Base-by-base conservation (phyloP, 1,140 invertebrate genomes). In the Orchestia grillus region DNA sequence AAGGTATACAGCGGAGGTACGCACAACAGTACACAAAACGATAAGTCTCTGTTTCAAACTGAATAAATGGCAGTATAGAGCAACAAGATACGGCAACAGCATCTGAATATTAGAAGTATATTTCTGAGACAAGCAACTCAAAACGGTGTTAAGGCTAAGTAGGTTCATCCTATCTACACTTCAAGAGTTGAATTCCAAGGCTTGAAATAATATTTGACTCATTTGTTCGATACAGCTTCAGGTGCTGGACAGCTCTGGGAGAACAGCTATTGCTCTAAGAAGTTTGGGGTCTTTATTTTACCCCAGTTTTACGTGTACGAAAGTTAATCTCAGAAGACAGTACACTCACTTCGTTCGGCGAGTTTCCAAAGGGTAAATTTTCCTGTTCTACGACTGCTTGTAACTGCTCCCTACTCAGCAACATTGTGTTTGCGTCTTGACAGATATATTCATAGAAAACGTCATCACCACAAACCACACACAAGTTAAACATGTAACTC, bases 31-130 rank as follows among this genome's bases (percentile, higher is more conserved):
- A 41, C 43, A 90, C 88, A 41, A 90, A 90, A 90, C 88, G 36
- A 44, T 90, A 90, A 42, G 41, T 44, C 4, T 90, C n/a, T 90
- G n/a, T 19, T 90, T 90, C 88, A 90, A 90, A 90, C 15, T 90
- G 62, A 77, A 77, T 77, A 77, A 90, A 90, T 90, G n/a, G n/a
- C 88, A 90, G n/a, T 90, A 90, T 90, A 90, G 88, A 90, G 88
- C 88, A 90, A 90, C 88, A 44, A 42, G 88, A 90, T 41, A 90
- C 88, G 43, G 88, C 88, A 90, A 90, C 88, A 44, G 88, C 88
- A 90, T 90, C 43, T 90, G 43, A 77, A 36, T 41, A 90, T 90
- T 44, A 90, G 88, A 44, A 90, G 88, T 90, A 90, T 90, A 90
- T 44, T 90, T 90, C 43, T 41, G 88, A 90, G 28, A 42, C 6